Evolutionary conservation across 2,888 invertebrate species (phyloP).

Genomic region (Acrobasis repandana): DNA sequence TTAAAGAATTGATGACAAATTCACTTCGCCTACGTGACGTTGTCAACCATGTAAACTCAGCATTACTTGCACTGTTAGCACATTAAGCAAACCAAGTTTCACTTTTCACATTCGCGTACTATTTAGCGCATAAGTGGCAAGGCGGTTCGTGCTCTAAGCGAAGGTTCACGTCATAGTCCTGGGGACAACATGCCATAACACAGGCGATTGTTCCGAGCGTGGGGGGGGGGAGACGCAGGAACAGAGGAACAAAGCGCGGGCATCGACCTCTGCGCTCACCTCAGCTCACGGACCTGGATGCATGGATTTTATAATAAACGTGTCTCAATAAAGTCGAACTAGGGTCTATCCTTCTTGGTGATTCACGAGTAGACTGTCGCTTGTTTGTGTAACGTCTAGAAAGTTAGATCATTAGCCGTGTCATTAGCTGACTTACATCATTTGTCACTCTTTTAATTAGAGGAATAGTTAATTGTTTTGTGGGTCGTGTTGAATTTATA

Average conservation of each 20-base stretch:
- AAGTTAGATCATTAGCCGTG: not conserved
- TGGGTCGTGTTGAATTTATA: not conserved
- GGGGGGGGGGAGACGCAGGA: constrained; percentile 36
- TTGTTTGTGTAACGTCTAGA: not conserved
- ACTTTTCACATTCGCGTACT: constrained; percentile 16
- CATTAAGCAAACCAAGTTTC: constrained; percentile 5
- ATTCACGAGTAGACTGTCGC: constrained; percentile 8
- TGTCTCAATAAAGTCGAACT: constrained; percentile 34
- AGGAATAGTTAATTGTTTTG: not conserved
- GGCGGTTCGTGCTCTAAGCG: constrained; percentile 29
- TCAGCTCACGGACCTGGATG: constrained; percentile 42
- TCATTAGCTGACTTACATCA: not conserved
- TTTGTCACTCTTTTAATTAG: not conserved
- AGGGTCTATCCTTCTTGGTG: constrained; percentile 27
- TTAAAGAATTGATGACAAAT: not conserved
- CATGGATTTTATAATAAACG: constrained; percentile 44
- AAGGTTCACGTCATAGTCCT: constrained; percentile 45
- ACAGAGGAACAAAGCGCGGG: constrained; percentile 69
- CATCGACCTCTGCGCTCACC: constrained; percentile 62
- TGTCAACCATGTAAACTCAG: not conserved
- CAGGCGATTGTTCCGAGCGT: constrained; percentile 50
- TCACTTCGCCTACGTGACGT: not conserved
- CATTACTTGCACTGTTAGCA: not conserved
- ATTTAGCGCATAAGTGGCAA: constrained; percentile 17
- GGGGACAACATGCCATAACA: constrained; percentile 50